phyloP scores from a whole-genome alignment of 2,797 vertebrate genomes.

The Sebastolobus alascanus region DNA sequence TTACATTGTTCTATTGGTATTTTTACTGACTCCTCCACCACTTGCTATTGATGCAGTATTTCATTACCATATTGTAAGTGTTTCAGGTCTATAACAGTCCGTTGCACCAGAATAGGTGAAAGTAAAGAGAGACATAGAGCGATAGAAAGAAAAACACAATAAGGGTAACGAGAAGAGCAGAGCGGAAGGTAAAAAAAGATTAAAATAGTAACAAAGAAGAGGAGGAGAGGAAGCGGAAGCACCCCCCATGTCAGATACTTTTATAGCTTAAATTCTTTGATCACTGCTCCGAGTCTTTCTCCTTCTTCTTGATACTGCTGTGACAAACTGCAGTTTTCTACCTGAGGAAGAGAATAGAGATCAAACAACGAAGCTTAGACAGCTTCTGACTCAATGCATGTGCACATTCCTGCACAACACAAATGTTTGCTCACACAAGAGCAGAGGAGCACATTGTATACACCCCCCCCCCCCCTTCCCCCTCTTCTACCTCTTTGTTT shows the following conservation, averaged over 20 bases:
- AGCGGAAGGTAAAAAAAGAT: background rate
- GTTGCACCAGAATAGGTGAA: background rate
- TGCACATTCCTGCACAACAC: background rate
- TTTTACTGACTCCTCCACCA: background rate
- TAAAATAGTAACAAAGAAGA: slow-evolving; percentile 27
- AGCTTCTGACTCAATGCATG: background rate
- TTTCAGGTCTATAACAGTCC: slow-evolving; percentile 1
- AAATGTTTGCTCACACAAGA: background rate
- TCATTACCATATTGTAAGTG: background rate
- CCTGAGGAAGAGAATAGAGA: slow-evolving; percentile 7
- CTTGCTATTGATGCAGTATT: background rate
- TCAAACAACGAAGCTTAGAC: slow-evolving; percentile 33
- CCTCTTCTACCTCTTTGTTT: slow-evolving; percentile 15
- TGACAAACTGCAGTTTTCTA: slow-evolving; percentile 29
- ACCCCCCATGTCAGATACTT: background rate
- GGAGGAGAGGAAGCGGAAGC: slow-evolving; percentile 19
- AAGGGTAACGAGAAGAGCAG: background rate
- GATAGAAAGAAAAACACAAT: slow-evolving; percentile 13
- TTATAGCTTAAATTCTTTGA: slow-evolving; percentile 43
- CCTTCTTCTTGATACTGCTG: background rate
- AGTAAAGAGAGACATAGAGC: background rate
- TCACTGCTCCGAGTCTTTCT: background rate
- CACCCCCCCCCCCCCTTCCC: background rate
- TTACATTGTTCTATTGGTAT: background rate
- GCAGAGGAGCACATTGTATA: slow-evolving; percentile 1